phyloP scores from a whole-genome alignment of 2,888 invertebrate species.

The Eupithecia exiguata region DNA sequence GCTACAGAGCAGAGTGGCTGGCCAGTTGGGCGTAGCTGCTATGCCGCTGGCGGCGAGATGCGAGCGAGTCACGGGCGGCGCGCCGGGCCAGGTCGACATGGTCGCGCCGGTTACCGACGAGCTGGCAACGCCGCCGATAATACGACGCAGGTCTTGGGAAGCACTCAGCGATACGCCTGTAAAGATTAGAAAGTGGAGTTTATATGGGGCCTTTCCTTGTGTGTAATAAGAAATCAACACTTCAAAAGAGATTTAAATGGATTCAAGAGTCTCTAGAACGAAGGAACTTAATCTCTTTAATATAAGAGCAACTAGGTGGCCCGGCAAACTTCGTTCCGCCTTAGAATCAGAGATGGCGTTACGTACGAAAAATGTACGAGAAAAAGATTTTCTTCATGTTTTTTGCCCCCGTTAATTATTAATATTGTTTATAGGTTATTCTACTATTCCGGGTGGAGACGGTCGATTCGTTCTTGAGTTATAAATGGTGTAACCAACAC shows the following conservation, averaged over 20 bases:
- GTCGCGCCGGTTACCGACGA: slow-evolving; percentile 46
- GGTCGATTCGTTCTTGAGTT: no score
- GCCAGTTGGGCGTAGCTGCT: slow-evolving; percentile 67
- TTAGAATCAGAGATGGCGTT: no score
- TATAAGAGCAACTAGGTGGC: no score
- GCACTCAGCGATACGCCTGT: slow-evolving; percentile 35
- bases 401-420: no score
- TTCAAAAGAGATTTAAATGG: neutral
- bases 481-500: no score
- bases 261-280: no score
- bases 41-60: slow-evolving; percentile 51
- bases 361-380: no score
- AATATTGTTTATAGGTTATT: no score
- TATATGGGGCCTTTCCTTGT: neutral
- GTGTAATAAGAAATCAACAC: neutral
- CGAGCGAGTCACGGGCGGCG: slow-evolving; percentile 47
- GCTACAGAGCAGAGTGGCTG: slow-evolving; percentile 60
- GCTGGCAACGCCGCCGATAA: slow-evolving; percentile 41
- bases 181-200: neutral
- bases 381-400: no score
- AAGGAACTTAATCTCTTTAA: no score
- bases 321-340: no score
- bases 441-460: no score
- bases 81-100: slow-evolving; percentile 35
- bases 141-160: slow-evolving; percentile 24